Evolutionary conservation across 2,888 invertebrate genomes (phyloP).

Genomic region (Amiota minor): DNA sequence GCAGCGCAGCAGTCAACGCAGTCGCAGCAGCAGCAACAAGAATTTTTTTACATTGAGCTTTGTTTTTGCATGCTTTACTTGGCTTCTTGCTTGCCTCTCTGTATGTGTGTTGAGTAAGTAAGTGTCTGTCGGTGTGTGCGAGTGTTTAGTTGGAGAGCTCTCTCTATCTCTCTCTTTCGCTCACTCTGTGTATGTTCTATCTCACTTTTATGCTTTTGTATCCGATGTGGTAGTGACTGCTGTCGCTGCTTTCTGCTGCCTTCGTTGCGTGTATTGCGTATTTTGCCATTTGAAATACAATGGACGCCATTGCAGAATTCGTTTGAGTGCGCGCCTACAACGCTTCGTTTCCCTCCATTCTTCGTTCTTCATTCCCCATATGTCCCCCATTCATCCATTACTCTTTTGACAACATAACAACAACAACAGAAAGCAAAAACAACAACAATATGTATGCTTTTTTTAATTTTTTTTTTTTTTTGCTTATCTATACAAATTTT

Average conservation of each 20-base stretch:
- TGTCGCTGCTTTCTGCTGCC: constrained; percentile 33
- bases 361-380: background rate
- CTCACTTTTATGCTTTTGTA: constrained; percentile 29
- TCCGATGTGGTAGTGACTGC: background rate
- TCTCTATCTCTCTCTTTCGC: background rate
- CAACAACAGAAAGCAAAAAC: background rate
- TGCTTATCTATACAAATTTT: constrained; percentile 16
- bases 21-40: background rate
- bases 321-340: constrained; percentile 48
- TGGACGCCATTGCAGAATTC: constrained; percentile 65
- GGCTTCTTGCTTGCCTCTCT: background rate
- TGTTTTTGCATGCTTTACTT: background rate
- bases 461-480: background rate
- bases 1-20: constrained; percentile 11
- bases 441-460: background rate
- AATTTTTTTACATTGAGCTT: background rate
- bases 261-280: constrained; percentile 65
- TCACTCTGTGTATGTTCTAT: background rate
- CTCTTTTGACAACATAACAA: background rate
- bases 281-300: constrained; percentile 56
- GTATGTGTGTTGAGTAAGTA: no score
- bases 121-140: background rate
- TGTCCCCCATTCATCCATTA: background rate
- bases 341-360: constrained; percentile 30
- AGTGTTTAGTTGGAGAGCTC: constrained; percentile 30